phyloP scores from a whole-genome alignment of 2,888 invertebrate species.

The Mesopsocus fuscifrons region DNA sequence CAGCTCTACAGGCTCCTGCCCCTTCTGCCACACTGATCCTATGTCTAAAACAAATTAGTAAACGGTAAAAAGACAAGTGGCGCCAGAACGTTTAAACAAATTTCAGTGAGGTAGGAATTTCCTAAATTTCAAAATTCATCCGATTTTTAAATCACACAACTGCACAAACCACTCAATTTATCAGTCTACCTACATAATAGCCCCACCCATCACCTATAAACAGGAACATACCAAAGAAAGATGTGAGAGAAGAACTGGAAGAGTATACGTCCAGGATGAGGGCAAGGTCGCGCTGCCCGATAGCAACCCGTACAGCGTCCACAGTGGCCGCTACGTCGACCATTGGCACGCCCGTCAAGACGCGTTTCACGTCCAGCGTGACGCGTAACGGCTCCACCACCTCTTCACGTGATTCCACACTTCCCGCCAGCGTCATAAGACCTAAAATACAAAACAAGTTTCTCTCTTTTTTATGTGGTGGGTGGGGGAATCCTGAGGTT shows the following conservation, averaged over 20 bases:
- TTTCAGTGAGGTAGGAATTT: constrained; percentile 33
- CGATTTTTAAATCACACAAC: too few species aligned
- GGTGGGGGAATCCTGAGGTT: too few species aligned
- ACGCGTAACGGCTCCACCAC: constrained; percentile 54
- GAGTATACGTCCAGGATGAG: constrained; percentile 51
- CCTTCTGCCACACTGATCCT: too few species aligned
- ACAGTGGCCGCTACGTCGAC: constrained; percentile 44
- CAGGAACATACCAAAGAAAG: too few species aligned
- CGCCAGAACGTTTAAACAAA: constrained; percentile 28
- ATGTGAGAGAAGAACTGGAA: too few species aligned
- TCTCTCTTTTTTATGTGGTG: too few species aligned
- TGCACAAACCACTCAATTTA: too few species aligned
- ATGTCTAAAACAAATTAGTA: too few species aligned
- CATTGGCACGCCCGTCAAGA: constrained; percentile 29
- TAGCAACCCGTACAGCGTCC: constrained; percentile 43
- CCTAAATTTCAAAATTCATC: too few species aligned
- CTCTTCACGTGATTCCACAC: constrained; percentile 47
- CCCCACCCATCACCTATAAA: too few species aligned
- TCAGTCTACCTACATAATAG: too few species aligned
- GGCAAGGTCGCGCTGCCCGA: constrained; percentile 56
- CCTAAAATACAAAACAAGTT: neutral
- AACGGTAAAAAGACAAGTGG: too few species aligned
- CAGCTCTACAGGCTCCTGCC: constrained; percentile 32
- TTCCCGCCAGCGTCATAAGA: constrained; percentile 49
- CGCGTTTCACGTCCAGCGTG: constrained; percentile 51